Base-by-base conservation (phyloP, 1,140 invertebrate species). In the Monochamus saltuarius region DNA sequence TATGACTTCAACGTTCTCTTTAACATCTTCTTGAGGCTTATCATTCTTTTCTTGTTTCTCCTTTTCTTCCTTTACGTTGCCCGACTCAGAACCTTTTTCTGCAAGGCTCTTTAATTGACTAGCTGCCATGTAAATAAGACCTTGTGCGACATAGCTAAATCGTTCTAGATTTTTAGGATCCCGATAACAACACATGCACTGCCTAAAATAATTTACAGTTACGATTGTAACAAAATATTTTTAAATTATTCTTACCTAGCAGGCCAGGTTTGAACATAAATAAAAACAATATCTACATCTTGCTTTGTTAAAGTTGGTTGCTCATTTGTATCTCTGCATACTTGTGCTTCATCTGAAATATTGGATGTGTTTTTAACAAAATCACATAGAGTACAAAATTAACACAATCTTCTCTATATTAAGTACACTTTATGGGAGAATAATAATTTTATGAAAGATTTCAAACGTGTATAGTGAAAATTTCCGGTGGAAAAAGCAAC, bases 101-200 rank as follows among this genome's bases (percentile, higher is more conserved):
- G 80, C 77, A 56, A 90, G 82, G 65, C 83, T 80, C 76, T 89
- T 88, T n/a, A 90, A 77, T 73, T 90, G 87, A 73, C 85, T 86
- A 17, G 90, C 84, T 38, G 87, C 84, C 52, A 88, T 79, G 61
- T 84, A 84, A 46, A 94, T 85, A 60, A 94, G 84, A 53, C 89
- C 89, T 73, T 95, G 92, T 42, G 92, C 89, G 52, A 94, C 79
- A 70, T 90, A 82, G 77, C 92, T 92, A 70, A 94, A 91, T 66
- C 91, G 83, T 76, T 95, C 92, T 79, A 93, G 91, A 73, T 95
- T 94, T 77, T 93, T 93, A 53, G 85, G 83, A 79, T 94, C 92
- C 62, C 92, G 85, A 77, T 92, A 95, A 79, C 91, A 92, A 77
- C 92, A 95, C 86, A 94, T 92, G 74, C 93, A 96, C 80, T 95